Base-by-base conservation (phyloP, 2,797 vertebrate genomes). In the Anomalospiza imberbis region DNA sequence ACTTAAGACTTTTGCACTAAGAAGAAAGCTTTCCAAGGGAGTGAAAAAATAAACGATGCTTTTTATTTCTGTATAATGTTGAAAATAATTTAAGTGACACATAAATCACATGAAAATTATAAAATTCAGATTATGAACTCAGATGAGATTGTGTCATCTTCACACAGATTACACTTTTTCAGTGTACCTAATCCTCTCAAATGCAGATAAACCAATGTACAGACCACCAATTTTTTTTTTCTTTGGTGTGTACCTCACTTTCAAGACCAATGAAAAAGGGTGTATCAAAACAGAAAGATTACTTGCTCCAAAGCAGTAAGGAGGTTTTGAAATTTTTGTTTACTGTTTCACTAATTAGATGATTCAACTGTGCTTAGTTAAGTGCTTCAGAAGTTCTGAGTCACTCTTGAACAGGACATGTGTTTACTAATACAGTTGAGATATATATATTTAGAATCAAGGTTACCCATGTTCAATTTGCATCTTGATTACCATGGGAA, bases 291-390 rank as follows among this genome's bases (percentile, higher is more conserved):
- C 28, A 65, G 84, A 38, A 85, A 75, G 24, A 83, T 38, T 40
- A 44, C n/a, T 13, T 6, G 1, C 71, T 94, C 88, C 25, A 83
- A 81, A 92, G 21, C 42, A 74, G 18, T 91, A 87, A 40, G 78
- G 60, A 85, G 75, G 29, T 61, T 93, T 72, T 48, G 65, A 88
- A 65, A 71, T 61, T 80, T 83, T 57, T 94, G 34, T 93, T 97
- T 96, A 87, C 80, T 84, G 73, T 82, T 92, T 92, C 74, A 77
- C 76, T 76, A 82, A 87, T 81, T 92, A 88, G 66, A 85, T 96
- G 91, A 96, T 72, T 96, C 91, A 95, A 55, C 31, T 51, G 84
- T 36, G 75, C 77, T 95, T 93, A 95, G 72, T 94, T 95, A 84
- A 85, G 34, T 83, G 80, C 42, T 88, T 67, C 95, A 93, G 82